These are phyloP conservation scores for Macrocentrus cingulum DNA, from an alignment of 1,140 invertebrate species.

Conservation along the genomic window DNA sequence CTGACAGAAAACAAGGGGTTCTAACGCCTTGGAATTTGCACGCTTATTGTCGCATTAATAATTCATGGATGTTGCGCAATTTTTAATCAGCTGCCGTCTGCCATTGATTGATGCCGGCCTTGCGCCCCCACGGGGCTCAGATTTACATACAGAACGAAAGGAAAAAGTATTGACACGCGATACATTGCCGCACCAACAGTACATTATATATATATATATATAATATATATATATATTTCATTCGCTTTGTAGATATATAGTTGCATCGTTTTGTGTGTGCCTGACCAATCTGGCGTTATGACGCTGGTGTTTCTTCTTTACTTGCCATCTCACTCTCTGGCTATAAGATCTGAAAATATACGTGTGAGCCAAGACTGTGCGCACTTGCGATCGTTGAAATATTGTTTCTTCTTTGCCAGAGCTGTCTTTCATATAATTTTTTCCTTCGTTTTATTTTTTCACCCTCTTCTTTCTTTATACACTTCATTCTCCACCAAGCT, in stretches of 20 bases:
- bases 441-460: slow-evolving; percentile 5
- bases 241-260: slow-evolving; percentile 11
- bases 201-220: slow-evolving; percentile 27
- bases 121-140: slow-evolving; percentile 46
- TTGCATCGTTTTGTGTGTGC: slow-evolving; percentile 7
- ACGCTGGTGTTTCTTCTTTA: slow-evolving; percentile 38
- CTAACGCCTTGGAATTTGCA: slow-evolving; percentile 45
- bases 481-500: background rate
- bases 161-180: slow-evolving; percentile 50
- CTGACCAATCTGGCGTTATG: slow-evolving; percentile 43
- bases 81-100: slow-evolving; percentile 52
- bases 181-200: slow-evolving; percentile 39
- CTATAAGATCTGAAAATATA: slow-evolving; percentile 26
- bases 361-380: background rate
- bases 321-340: slow-evolving; percentile 34
- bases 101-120: slow-evolving; percentile 50
- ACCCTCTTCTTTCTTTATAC: background rate
- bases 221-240: slow-evolving; percentile 6
- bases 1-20: slow-evolving; percentile 32
- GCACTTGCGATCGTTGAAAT: slow-evolving; percentile 26
- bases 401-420: slow-evolving; percentile 19
- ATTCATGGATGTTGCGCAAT: slow-evolving; percentile 51
- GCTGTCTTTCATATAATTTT: slow-evolving; percentile 12
- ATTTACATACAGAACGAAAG: slow-evolving; percentile 53
- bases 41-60: slow-evolving; percentile 52